Percentiles rank a stretch among this genome's conserved stretches.
Evolutionary conservation across 2,113 vertebrate genomes (phyloP).

Genomic region (Aleadryas rufinucha): DNA sequence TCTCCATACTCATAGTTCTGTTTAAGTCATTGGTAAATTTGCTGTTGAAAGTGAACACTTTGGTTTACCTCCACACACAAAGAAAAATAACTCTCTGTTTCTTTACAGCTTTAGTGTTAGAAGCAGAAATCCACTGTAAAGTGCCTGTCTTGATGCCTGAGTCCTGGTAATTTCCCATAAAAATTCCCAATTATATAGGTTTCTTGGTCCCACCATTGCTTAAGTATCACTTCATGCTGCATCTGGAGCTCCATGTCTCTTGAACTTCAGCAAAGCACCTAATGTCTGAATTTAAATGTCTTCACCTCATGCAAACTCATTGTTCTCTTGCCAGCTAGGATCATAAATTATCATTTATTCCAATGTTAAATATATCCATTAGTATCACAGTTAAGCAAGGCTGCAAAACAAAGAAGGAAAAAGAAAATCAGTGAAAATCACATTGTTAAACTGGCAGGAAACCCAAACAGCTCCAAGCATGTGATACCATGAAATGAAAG

Average conservation of each 20-base stretch:
- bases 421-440: slow-evolving; percentile 1
- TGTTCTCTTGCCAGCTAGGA: background rate
- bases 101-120: background rate
- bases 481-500: background rate
- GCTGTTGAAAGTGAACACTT: background rate
- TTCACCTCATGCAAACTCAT: background rate
- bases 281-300: background rate
- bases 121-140: background rate
- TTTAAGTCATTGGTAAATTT: background rate
- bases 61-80: background rate
- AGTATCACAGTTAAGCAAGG: background rate
- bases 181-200: background rate
- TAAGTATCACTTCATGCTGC: background rate
- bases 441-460: background rate
- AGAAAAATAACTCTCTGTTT: background rate
- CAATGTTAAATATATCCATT: background rate
- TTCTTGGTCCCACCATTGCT: background rate
- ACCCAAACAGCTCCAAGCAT: slow-evolving; percentile 10
- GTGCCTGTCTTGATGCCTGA: background rate
- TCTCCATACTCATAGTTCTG: background rate
- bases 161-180: background rate
- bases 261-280: background rate
- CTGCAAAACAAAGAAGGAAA: background rate
- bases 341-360: slow-evolving; percentile 18
- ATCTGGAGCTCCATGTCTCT: background rate